These are phyloP conservation scores for Thunnus thynnus DNA, from an alignment of 2,113 vertebrate genomes.

Conservation along the genomic window DNA sequence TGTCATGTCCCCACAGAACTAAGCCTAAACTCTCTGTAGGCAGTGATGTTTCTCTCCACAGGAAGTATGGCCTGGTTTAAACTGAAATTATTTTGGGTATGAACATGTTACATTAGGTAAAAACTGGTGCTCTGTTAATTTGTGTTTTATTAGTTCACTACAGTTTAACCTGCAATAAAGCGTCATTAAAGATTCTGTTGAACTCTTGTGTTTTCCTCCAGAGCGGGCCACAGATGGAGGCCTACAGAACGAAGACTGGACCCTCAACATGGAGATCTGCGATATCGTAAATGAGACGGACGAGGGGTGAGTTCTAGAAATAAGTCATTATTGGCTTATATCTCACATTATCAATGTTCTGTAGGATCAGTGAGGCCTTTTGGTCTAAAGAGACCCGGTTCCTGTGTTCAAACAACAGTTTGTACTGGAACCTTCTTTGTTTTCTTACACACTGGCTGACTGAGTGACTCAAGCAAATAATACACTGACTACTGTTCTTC, in stretches of 20 bases:
- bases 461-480: constrained; percentile 46
- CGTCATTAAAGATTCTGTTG: not conserved
- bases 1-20: not conserved
- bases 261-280: constrained; percentile 99
- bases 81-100: not conserved
- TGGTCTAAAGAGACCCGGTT: not conserved
- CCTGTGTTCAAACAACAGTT: constrained; percentile 15
- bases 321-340: not conserved
- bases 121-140: not conserved
- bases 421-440: constrained; percentile 32
- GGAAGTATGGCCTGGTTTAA: not conserved
- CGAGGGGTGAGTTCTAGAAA: constrained; percentile 90
- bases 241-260: constrained; percentile 97
- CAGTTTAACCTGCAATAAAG: not conserved
- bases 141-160: no score
- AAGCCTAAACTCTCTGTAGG: not conserved
- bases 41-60: not conserved
- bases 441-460: constrained; percentile 23
- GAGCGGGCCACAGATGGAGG: constrained; percentile 98
- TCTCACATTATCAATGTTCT: not conserved
- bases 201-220: constrained; percentile 72
- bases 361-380: not conserved
- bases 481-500: constrained; percentile 42
- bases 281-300: constrained; percentile 99
- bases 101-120: not conserved